Evolutionary conservation across 2,113 vertebrate species (phyloP), one percentile per base, ranked within the genome.

Genomic region (Siniperca chuatsi): DNA sequence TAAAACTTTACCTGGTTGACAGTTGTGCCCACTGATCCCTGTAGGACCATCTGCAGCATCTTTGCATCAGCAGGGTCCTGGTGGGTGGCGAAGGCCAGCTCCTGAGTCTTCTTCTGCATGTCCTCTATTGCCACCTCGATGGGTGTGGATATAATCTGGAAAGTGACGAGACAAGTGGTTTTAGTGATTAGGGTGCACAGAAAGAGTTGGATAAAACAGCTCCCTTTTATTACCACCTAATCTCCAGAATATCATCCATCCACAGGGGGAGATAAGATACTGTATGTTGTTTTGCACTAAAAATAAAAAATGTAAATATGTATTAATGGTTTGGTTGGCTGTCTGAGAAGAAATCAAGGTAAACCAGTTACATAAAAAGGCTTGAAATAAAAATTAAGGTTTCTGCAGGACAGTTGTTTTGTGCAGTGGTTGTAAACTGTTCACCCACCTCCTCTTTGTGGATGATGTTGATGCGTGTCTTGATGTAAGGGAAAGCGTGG

Each of bases 51-150:
- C 94, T 99, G 98, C 81, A 99, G 94, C 98, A 99, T 99, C 94
- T 99, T 99, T 73, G 97, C 98, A 77, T 99, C 98, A 1, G 98
- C 95, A 12, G 98, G 98, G 84, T 99, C 98, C 89, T 99, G 98
- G 91, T 99, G 98, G 48, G 98, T 99, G 76, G 98, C 98, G 67
- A 99, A 99, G 50, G 98, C 98, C 85, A 99, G 46, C 90, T 99
- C 98, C 84, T 99, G 98, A 2, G 98, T 99, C 95, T 99, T 99
- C 92, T 99, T 99, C 94, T 99, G 98, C 98, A 99, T 99, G 91
- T 99, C 98, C 91, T 99, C 98, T 42, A 99, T 99, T n/a, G 98
- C 98, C 33, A 99, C 98, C 94, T 99, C 98, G 12, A 99, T 98
- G 82, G 98, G 98, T 0, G 97, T 99, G 93, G 98, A 94, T 91